These are phyloP conservation scores for Rhagologus leucostigma DNA, from an alignment of 2,113 vertebrate genomes.

Conservation along the genomic window DNA sequence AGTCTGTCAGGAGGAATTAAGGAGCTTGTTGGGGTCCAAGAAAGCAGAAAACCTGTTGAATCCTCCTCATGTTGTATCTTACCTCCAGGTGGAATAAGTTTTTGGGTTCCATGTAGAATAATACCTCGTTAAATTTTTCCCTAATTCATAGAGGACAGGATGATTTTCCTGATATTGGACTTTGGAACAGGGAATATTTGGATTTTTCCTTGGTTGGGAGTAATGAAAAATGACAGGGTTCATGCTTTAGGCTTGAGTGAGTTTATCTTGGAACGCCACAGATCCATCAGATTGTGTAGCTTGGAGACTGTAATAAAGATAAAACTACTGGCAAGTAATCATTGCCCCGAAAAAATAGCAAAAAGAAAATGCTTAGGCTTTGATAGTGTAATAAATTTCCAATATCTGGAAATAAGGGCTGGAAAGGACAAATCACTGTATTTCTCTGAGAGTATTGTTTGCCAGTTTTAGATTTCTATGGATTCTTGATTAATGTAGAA, in stretches of 20 bases:
- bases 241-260: background rate
- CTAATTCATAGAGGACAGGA: accelerated
- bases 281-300: constrained; percentile 21
- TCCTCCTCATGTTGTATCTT: background rate
- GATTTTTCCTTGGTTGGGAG: background rate
- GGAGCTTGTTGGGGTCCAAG: constrained; percentile 45
- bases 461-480: background rate
- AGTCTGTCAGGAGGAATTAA: constrained; percentile 69
- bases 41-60: constrained; percentile 35
- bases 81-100: background rate
- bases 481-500: background rate
- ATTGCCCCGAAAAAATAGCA: background rate
- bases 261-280: constrained; percentile 18
- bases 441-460: background rate
- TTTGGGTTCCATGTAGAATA: background rate
- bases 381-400: background rate
- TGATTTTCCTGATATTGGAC: background rate
- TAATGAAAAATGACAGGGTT: background rate
- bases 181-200: background rate
- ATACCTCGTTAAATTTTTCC: background rate
- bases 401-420: background rate
- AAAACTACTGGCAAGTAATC: constrained; percentile 5
- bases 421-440: background rate
- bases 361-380: background rate
- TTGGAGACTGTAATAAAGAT: constrained; percentile 3